A percentile compares a stretch with the other conserved stretches of the same genome.
Conservation (phyloP, 2,797 vertebrate species). For the Gallinago nigripennis region DNA sequence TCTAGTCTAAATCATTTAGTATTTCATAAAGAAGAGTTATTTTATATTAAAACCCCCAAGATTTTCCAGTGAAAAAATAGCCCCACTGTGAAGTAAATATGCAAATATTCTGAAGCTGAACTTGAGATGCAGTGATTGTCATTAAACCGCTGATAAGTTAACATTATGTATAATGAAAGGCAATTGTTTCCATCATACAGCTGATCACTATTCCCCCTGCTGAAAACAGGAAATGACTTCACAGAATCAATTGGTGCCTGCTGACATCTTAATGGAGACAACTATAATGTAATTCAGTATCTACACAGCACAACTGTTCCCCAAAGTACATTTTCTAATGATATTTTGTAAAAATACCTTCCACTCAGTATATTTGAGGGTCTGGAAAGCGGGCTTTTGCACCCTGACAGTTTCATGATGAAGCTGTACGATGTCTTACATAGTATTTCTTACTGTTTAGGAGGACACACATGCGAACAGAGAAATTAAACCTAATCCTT, state of each 20-base stretch:
- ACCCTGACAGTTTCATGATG: background rate
- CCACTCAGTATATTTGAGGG: background rate
- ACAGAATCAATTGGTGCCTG: background rate
- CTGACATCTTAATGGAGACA: background rate
- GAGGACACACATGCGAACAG: background rate
- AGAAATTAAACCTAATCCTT: background rate
- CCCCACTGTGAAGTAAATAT: background rate
- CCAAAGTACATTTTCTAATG: slow-evolving; percentile 15
- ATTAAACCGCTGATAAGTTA: background rate
- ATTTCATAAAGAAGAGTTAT: background rate
- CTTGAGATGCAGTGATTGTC: background rate
- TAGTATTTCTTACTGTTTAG: background rate
- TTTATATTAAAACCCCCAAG: rapidly evolving
- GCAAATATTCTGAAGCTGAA: background rate
- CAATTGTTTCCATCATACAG: background rate
- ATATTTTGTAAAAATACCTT: slow-evolving; percentile 29
- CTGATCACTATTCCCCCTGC: background rate
- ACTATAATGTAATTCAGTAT: background rate
- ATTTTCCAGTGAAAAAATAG: background rate
- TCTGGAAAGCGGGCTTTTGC: background rate
- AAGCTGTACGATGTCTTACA: background rate
- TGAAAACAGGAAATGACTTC: slow-evolving; percentile 53
- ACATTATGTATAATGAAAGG: background rate
- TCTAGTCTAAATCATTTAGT: background rate
- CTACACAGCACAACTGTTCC: background rate